Evolutionary conservation across 2,888 invertebrate genomes (phyloP), one percentile per base, ranked within the genome.

Genomic region (Eilema griseolum): DNA sequence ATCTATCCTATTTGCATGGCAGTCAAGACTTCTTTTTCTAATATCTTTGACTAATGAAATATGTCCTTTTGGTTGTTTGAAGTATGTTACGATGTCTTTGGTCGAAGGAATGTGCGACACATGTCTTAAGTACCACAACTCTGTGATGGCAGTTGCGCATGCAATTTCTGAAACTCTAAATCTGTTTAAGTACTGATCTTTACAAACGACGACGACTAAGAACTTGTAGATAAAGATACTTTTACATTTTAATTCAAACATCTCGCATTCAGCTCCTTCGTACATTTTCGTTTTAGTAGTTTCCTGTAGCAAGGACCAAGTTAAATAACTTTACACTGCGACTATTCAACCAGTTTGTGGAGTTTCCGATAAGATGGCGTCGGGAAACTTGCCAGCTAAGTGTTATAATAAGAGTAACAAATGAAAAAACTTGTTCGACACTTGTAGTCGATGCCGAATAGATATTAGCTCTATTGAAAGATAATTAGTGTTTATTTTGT

Each of bases 331-430:
- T 52, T 52, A 46, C 46, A 46, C 46, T 46, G 7, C 41, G 14
- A 16, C 20, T 46, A 46, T 52, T 52, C 20, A 52, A 52, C 2
- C n/a, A 52, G 52, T 52, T 52, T n/a, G n/a, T 52, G n/a, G 20
- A 52, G 52, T 52, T n/a, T 52, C n/a, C 52, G 52, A 52, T 52
- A 52, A n/a, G n/a, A 52, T 52, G 52, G 52, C n/a, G 20, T 10
- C 52, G 52, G n/a, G n/a, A 52, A 52, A 20, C n/a, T 52, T 52
- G n/a, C 52, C n/a, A n/a, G n/a, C 52, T 52, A 52, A 52, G n/a
- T n/a, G 52, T 52, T 52, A 46, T 46, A 46, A 46, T 46, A 46
- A 46, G 20, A 46, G 46, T 46, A 52, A 52, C 8, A 52, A 52
- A 52, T 52, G n/a, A n/a, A 52, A 52, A 52, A 52, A 52, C 2